Conservation (phyloP, 1,140 invertebrate species). For the Artemia franciscana region DNA sequence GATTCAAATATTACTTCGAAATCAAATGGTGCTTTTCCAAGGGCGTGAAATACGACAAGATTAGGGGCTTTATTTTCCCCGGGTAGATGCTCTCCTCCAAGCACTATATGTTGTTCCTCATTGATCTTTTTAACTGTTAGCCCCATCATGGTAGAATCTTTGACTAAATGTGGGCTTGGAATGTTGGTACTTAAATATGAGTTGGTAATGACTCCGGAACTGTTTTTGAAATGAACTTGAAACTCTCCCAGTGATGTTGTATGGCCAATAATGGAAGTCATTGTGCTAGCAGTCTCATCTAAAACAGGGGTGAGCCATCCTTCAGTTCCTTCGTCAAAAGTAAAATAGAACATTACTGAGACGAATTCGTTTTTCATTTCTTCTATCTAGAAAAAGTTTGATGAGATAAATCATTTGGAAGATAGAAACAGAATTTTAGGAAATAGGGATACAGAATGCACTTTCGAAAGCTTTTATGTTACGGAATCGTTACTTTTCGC, state of each 20-base stretch:
- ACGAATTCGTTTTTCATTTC: conserved; percentile 25
- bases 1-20: conserved; percentile 68
- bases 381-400: conserved; percentile 3
- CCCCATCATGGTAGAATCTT: conserved; percentile 40
- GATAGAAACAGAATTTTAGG: no score
- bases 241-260: conserved; percentile 58
- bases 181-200: conserved; percentile 45
- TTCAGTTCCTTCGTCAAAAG: conserved; percentile 40
- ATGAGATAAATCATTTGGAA: no score
- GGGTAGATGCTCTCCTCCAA: conserved; percentile 20
- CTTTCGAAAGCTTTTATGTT: no score
- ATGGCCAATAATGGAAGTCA: conserved; percentile 46
- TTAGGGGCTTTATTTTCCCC: conserved; percentile 30
- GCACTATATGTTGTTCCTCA: conserved; percentile 20
- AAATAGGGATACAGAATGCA: no score
- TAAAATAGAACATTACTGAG: conserved; percentile 46
- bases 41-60: conserved; percentile 57
- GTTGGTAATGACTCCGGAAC: conserved; percentile 31
- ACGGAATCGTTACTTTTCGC: no score
- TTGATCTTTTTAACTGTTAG: conserved; percentile 22
- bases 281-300: conserved; percentile 26
- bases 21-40: conserved; percentile 51
- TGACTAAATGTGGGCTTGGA: conserved; percentile 43
- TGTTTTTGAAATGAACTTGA: conserved; percentile 24
- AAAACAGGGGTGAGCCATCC: conserved; percentile 30